These are phyloP conservation scores for Hoplodrina blanda DNA, from an alignment of 2,888 invertebrate genomes.

Conservation along the genomic window DNA sequence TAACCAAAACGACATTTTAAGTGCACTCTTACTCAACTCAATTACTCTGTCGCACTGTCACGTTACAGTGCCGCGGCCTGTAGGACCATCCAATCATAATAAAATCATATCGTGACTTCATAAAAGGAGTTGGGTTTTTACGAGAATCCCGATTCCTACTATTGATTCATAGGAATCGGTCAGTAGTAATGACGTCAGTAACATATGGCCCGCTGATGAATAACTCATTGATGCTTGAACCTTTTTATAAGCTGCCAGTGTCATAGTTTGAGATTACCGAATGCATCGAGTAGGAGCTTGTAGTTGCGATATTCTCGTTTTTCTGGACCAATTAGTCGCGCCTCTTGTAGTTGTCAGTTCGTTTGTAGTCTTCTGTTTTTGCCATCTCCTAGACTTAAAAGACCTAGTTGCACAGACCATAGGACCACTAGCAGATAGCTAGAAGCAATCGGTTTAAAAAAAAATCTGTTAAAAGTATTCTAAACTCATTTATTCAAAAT, in stretches of 20 bases:
- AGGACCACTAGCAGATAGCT: not conserved
- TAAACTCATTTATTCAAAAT: not conserved
- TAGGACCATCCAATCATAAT: constrained; percentile 47
- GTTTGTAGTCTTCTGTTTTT: not conserved
- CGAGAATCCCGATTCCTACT: constrained; percentile 32
- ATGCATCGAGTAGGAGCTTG: not conserved
- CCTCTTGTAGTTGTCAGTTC: not conserved
- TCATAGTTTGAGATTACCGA: constrained; percentile 32
- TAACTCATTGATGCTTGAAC: constrained; percentile 52
- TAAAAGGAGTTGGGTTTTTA: constrained; percentile 52
- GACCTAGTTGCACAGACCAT: not conserved
- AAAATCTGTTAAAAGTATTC: not conserved
- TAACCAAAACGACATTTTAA: constrained; percentile 9
- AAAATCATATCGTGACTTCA: constrained; percentile 38
- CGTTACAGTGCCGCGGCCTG: constrained; percentile 34
- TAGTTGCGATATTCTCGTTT: not conserved
- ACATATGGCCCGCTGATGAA: constrained; percentile 52
- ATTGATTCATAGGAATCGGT: constrained; percentile 50
- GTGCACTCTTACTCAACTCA: constrained; percentile 27
- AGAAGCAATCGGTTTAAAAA: too few species aligned
- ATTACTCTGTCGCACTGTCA: constrained; percentile 8
- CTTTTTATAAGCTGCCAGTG: constrained; percentile 42
- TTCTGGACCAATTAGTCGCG: not conserved
- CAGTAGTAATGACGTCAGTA: constrained; percentile 37
- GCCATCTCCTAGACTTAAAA: not conserved